Evolutionary conservation across 1,140 invertebrate genomes (phyloP), one percentile per base, ranked within the genome.

Genomic region (Eupeodes corollae): DNA sequence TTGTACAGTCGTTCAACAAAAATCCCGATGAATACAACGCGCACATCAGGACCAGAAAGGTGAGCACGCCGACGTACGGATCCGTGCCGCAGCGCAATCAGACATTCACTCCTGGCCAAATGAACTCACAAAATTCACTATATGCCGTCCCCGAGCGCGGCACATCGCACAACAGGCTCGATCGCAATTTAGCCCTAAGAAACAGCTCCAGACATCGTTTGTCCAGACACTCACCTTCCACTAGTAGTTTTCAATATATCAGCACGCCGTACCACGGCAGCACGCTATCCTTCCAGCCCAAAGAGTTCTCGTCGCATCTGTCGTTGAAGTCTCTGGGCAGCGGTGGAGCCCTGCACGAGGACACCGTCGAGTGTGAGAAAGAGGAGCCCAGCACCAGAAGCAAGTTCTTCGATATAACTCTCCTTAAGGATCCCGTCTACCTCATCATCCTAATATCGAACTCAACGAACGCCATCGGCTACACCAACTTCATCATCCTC

Each of bases 261-360:
- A 84, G 82, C 21, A 88, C 86, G 0, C 83, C 85, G 0, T 88
- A 86, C 58, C 86, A 88, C 54, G 86, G 86, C 1, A 88, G 85
- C 34, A 86, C 85, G 0, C 52, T 88, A 2, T 86, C 85, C 1
- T 81, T 82, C 15, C 83, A 88, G 59, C 82, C 83, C 0, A 83
- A 86, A 55, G 80, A 82, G 52, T 80, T 80, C 54, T 80, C 84
- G 0, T 87, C 84, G 3, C 84, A 85, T 35, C 75, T 86, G 41
- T 85, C 83, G 10, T 59, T 88, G 3, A 82, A 81, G 50, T 83
- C 83, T 0, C 73, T 81, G 1, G 51, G 54, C 13, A 52, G 50
- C 33, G 45, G 37, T 31, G 13, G 38, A 70, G 71, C 48, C 61
- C 48, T 26, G 14, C 44, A 49, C 2, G 38, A 42, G 1, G 70